These are phyloP conservation scores for Dendrolimus pini DNA, from an alignment of 2,888 invertebrate genomes.

Conservation along the genomic window DNA sequence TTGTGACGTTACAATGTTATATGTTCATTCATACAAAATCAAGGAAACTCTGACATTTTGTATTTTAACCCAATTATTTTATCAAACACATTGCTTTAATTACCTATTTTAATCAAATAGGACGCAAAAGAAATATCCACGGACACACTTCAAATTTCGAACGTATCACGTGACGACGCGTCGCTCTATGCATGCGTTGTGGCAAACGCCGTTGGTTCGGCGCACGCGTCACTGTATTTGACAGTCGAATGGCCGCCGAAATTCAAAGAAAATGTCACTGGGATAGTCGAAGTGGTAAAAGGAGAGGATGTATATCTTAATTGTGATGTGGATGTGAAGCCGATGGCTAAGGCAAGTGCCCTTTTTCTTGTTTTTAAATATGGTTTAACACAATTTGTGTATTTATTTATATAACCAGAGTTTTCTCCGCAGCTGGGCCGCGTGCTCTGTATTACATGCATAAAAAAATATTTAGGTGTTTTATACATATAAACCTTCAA, in stretches of 20 bases:
- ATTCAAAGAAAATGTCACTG: constrained; percentile 19
- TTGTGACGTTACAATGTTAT: too few species aligned
- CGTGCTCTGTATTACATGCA: too few species aligned
- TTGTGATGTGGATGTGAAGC: constrained; percentile 54
- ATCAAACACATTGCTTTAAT: too few species aligned
- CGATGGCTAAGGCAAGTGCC: constrained; percentile 43
- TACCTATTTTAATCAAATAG: constrained; percentile 24
- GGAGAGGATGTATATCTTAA: constrained; percentile 46
- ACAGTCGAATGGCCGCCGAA: constrained; percentile 70
- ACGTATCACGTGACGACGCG: constrained; percentile 54
- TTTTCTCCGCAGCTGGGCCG: too few species aligned
- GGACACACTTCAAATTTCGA: constrained; percentile 30
- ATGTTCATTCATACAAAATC: too few species aligned
- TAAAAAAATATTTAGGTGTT: too few species aligned
- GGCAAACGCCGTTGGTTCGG: constrained; percentile 75
- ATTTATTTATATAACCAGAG: not conserved
- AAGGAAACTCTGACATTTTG: too few species aligned
- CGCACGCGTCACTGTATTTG: constrained; percentile 65
- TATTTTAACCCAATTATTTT: too few species aligned
- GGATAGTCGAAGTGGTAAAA: constrained; percentile 28
- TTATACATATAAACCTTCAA: too few species aligned
- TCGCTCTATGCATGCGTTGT: constrained; percentile 78
- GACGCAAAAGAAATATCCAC: constrained; percentile 44
- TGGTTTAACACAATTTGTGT: too few species aligned
- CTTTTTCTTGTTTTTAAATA: not conserved